Evolutionary conservation across 2,113 vertebrate species (phyloP).

Genomic region (Hypomesus transpacificus): DNA sequence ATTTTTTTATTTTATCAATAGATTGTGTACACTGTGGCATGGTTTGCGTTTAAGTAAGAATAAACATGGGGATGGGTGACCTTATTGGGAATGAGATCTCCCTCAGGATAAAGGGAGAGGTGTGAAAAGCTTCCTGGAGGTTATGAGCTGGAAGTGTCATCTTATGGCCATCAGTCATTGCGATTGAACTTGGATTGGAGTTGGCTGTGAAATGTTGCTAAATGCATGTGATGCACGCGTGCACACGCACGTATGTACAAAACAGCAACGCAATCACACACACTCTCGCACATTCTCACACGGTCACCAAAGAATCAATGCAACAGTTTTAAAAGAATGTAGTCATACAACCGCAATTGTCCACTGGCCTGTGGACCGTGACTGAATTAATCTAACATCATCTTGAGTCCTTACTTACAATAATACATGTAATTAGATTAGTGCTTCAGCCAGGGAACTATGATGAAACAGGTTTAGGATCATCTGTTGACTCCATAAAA

Average conservation of each 20-base stretch:
- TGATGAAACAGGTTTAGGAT: neutral
- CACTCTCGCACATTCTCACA: neutral
- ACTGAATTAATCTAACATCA: conserved; percentile 2
- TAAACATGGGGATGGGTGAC: neutral
- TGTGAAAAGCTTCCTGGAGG: neutral
- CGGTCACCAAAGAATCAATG: neutral
- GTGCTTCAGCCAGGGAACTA: conserved; percentile 2
- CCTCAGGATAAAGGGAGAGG: neutral
- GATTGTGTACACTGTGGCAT: no score
- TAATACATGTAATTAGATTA: conserved; percentile 9
- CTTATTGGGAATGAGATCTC: neutral
- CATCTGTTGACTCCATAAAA: neutral
- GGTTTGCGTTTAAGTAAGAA: neutral
- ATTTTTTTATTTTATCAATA: no score
- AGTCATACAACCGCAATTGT: neutral
- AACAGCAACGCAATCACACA: neutral
- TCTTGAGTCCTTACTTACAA: conserved; percentile 7
- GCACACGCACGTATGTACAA: neutral
- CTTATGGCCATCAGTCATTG: neutral
- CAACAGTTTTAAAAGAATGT: neutral
- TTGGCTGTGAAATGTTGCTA: neutral
- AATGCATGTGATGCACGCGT: neutral
- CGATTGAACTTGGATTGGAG: neutral
- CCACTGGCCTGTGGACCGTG: neutral
- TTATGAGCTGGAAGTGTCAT: neutral